Base-by-base conservation (phyloP, 30 jellyfish, hydroid and myxozoan species). In the Hydractinia symbiolongicarpus region DNA sequence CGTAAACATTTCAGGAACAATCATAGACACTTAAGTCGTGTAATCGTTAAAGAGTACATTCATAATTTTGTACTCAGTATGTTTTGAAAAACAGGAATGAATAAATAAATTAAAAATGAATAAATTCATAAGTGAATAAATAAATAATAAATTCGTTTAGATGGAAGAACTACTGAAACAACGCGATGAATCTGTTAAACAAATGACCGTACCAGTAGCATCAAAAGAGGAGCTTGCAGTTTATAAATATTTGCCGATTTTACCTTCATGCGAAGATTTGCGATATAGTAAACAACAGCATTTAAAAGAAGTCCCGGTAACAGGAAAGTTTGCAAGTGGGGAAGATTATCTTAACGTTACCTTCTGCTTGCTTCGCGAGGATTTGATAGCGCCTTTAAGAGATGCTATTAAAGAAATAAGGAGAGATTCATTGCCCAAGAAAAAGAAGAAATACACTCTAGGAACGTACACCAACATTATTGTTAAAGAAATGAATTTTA, bases 301-400 rank as follows among this genome's bases (percentile, higher is more conserved):
- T 9, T 72, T 72, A 17, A 17, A 7, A 74, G 51, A 53, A 21
- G 20, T 30, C 66, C 67, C 61, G 13, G 20, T 50, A 44, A 16
- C 51, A n/a, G 96, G 96, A n/a, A 19, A 20, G 17, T 83, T 78
- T 55, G 14, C 69, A n/a, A 70, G 40, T 56, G 83, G 79, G 8
- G 89, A 88, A 20, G 86, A 82, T 51, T 88, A 88, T 66, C 68
- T 88, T 19, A 87, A 88, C 58, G 72, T 79, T 9, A 88, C 82
- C 20, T 88, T 76, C 55, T 44, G 94, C 7, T 67, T 88, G 57
- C 66, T 88, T 14, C 80, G 84, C 30, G 96, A 88, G 79, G 96
- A 88, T 62, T 77, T 82, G 10, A 49, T 84, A 9, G 83, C 71
- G 13, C 93, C 96, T 5, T 52, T 88, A 21, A 82, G 96, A 8